Evolutionary conservation across 1,140 invertebrate species (phyloP), one percentile per base, ranked within the genome.

Genomic region (Protaetia brevitarsis): DNA sequence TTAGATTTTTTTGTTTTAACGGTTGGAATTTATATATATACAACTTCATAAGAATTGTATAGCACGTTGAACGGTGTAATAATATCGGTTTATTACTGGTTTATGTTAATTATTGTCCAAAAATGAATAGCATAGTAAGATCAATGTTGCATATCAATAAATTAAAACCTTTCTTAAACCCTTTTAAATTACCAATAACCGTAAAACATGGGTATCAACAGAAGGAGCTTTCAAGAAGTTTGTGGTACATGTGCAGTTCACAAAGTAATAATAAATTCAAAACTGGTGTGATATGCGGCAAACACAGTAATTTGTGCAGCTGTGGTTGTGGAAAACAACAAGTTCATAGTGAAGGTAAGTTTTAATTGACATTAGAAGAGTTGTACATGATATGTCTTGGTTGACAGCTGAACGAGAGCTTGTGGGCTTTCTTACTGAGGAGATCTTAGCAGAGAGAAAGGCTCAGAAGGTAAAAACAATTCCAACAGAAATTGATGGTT

Each of bases 391-490:
- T 34, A 11, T 34, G 13, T 67, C 30, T 45, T 56, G 21, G 13
- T 76, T 77, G 51, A n/a, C 68, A 94, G 93, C 89, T 73, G 93
- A 95, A 78, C 85, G 89, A 69, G 93, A 95, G 76, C 80, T 96
- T 29, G 87, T 92, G 0, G 89, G 93, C 76, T 96, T 95, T 75
- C 78, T 96, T 0, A 87, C 87, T 3, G 92, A 96, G 78, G 94
- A 96, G 82, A 95, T 96, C 66, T 82, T 90, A 59, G 89, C 91
- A 0, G 94, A 96, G 78, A 88, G 88, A 68, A 93, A 94, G 77
- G 85, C 89, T 6, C 87, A 89, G 69, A 92, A 92, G 77, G 74
- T 85, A 2, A 89, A 89, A 76, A 85, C 84, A 0, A 83, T 93
- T 70, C 90, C 90, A 3, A 83, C 85, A n/a, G 87, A 88, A 72